Evolutionary conservation across 37 sponge, comb jelly and placozoan genomes (phyloP), one percentile per base, ranked within the genome.

Genomic region (Mnemiopsis leidyi): DNA sequence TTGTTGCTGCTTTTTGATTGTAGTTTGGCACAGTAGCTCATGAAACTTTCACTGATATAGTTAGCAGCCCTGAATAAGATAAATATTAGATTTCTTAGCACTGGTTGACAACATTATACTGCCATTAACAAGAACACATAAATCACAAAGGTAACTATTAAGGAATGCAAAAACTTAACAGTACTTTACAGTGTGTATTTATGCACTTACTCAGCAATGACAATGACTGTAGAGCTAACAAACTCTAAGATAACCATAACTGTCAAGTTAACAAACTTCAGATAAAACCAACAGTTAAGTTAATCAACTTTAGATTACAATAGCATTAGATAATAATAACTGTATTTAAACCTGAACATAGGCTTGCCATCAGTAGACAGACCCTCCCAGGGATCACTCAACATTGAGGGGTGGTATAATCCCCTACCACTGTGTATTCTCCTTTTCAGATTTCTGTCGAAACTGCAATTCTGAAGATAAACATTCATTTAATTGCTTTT

Each of bases 291-390:
- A 61, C 68, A 61, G 18, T 61, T 61, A 9, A 61, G 18, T 61
- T 61, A 61, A 9, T 61, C 68, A 61, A 61, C 18, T 61, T 18
- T 61, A 61, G 18, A 61, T 61, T 61, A 61, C 68, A 61, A 61
- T 61, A 18, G 68, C 9, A 21, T 9, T 9, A 61, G 18, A 21
- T 21, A 61, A 61, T 18, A 61, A 18, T 61, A n/a, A n/a, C n/a
- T n/a, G n/a, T n/a, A n/a, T n/a, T n/a, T n/a, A n/a, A n/a, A 77
- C 79, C 33, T 77, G 79, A 77, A 77, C 26, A 77, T 34, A 31
- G 79, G 79, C 18, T 77, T 77, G 33, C 1, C 34, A 1, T 77
- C 79, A 77, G 79, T 21, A 34, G 34, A 34, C 16, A 77, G 16
- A 28, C 32, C 79, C 33, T 77, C 20, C 79, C 79, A 77, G 3